Base-by-base conservation (phyloP, 2,797 vertebrate species). In the Paguma larvata region DNA sequence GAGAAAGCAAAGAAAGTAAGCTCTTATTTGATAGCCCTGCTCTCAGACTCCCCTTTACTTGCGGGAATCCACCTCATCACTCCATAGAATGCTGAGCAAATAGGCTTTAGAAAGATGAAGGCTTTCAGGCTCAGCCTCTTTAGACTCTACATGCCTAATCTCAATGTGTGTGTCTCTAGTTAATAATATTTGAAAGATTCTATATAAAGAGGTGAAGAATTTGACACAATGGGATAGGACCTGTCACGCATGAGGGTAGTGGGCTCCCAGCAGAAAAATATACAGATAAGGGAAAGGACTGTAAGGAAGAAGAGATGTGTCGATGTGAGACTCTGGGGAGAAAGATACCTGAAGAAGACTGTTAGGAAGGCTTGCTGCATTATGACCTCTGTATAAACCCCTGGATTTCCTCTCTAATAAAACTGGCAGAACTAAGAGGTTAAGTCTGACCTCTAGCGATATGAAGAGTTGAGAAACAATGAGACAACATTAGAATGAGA, bases 181-280 rank as follows among this genome's bases (percentile, higher is more conserved):
- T 86, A 65, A 85, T 19, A 56, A 79, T 59, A 65, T 86, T 86
- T 95, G 21, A 84, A 93, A 91, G 25, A 38, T 38, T 38, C 27
- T 67, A 32, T n/a, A 32, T 19, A 53, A 89, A 19, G 27, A 67
- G 10, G 6, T 51, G 27, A 75, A 92, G 1, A 92, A 84, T 72
- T 30, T 67, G 19, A 89, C 46, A n/a, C 0, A n/a, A 32, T 77
- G 16, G 12, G 72, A 83, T 85, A 77, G 38, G 34, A 30, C n/a
- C 2, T n/a, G 4, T 21, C 65, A 67, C 8, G 2, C 7, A 77
- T 62, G 10, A 46, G 53, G 16, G 41, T 23, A 15, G 63, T 21
- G 13, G 12, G 34, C 23, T 89, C 32, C 44, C 5, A 70, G 30
- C 4, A 59, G 8, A 41, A 23, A 30, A 75, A 27, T 27, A 15